Evolutionary conservation across 2,797 vertebrate genomes (phyloP).

Genomic region (Artibeus lituratus): DNA sequence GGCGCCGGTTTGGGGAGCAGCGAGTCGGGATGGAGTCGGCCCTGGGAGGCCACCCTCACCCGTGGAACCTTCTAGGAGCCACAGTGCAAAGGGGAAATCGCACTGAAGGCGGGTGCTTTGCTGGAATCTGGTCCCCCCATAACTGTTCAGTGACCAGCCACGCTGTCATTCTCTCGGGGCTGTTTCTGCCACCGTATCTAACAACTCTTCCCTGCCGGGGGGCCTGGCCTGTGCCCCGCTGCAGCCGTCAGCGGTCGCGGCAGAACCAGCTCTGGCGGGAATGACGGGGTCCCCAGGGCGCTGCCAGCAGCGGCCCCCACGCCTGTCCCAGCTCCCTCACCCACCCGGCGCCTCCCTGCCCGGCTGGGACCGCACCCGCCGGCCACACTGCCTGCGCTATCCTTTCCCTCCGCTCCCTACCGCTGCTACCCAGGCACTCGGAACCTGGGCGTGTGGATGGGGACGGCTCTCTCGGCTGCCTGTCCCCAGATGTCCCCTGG

Average conservation of each 20-base stretch:
- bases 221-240: neutral
- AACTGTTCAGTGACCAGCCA: neutral
- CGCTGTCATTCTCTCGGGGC: neutral
- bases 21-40: neutral
- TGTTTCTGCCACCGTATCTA: neutral
- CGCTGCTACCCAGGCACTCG: too few species aligned
- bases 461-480: too few species aligned
- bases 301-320: neutral
- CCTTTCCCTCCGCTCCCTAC: too few species aligned
- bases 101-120: neutral
- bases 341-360: too few species aligned
- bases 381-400: too few species aligned
- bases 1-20: neutral
- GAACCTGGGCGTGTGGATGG: too few species aligned
- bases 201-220: neutral
- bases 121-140: neutral
- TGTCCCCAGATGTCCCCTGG: too few species aligned
- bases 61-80: neutral
- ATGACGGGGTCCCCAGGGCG: neutral
- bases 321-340: rapidly evolving
- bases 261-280: neutral
- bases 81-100: neutral
- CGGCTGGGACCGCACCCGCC: too few species aligned
- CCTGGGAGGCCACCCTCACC: neutral
- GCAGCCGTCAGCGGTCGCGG: neutral